Conservation (phyloP, 2,888 invertebrate genomes). For the Thumatha senex region DNA sequence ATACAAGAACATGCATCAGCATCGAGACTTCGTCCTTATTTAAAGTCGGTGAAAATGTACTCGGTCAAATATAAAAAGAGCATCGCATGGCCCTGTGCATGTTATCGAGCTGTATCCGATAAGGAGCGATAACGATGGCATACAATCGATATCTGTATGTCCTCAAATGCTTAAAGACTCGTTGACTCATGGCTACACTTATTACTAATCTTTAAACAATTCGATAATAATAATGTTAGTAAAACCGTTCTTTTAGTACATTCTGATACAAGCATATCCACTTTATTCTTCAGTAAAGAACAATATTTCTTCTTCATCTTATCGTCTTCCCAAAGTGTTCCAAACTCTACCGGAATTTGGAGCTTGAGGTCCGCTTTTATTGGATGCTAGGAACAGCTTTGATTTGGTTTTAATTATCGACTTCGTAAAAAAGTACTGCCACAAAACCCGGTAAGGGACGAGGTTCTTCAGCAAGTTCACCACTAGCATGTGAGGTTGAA, state of each 20-base stretch:
- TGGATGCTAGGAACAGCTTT: too few species aligned
- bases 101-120: slow-evolving; percentile 45
- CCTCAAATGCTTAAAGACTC: slow-evolving; percentile 24
- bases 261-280: background rate
- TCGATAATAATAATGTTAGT: background rate
- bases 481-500: too few species aligned
- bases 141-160: slow-evolving; percentile 52
- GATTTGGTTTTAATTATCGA: too few species aligned
- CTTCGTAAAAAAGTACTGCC: too few species aligned
- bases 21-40: background rate
- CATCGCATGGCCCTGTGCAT: slow-evolving; percentile 18
- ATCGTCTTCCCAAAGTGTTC: too few species aligned
- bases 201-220: slow-evolving; percentile 10
- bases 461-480: too few species aligned
- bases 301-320: too few species aligned
- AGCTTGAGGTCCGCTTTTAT: too few species aligned
- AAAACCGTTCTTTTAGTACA: background rate
- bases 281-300: too few species aligned
- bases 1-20: too few species aligned
- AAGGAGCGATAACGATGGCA: slow-evolving; percentile 40
- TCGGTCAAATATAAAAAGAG: slow-evolving; percentile 9
- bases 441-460: too few species aligned
- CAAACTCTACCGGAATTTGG: too few species aligned
- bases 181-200: slow-evolving; percentile 16
- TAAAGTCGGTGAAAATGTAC: background rate